Conservation (phyloP, 2,888 invertebrate genomes). For the Ophion costatus region DNA sequence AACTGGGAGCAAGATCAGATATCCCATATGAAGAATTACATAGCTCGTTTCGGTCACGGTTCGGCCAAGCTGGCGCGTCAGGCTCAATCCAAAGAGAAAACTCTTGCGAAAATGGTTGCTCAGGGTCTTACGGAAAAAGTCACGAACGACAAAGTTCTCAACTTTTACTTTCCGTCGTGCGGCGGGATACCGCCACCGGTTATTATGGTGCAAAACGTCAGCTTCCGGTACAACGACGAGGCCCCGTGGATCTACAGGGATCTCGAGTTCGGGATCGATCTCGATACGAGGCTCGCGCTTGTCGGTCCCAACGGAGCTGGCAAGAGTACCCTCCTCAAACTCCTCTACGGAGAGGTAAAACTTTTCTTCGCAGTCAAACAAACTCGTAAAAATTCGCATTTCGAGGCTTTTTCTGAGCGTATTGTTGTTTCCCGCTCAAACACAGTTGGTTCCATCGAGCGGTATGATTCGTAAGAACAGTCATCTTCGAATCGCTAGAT, state of each 20-base stretch:
- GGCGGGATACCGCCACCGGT: conserved; percentile 99
- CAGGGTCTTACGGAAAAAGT: conserved; percentile 98
- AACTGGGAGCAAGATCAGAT: conserved; percentile 99
- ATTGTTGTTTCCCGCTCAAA: conserved; percentile 53
- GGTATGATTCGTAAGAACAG: conserved; percentile 99
- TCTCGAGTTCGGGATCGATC: conserved; percentile 99
- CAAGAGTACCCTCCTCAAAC: conserved; percentile 98
- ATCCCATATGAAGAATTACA: conserved; percentile 99
- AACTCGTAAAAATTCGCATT: background rate
- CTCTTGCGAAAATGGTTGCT: conserved; percentile 99
- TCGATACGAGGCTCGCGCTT: conserved; percentile 97
- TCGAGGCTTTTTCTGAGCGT: background rate
- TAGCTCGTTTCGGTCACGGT: conserved; percentile 99
- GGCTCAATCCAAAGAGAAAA: conserved; percentile 99
- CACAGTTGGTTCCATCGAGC: conserved; percentile 93
- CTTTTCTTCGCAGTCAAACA: background rate
- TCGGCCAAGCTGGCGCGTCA: conserved; percentile 99
- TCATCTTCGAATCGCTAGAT: conserved; percentile 98
- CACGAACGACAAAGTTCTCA: conserved; percentile 93
- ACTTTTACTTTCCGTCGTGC: conserved; percentile 97
- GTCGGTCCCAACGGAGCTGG: conserved; percentile 99
- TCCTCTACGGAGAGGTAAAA: conserved; percentile 96
- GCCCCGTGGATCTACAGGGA: conserved; percentile 98
- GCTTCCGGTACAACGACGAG: conserved; percentile 95
- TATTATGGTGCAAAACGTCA: conserved; percentile 99